Conservation (phyloP, 2,113 vertebrate genomes). For the Nothoprocta perdicaria region DNA sequence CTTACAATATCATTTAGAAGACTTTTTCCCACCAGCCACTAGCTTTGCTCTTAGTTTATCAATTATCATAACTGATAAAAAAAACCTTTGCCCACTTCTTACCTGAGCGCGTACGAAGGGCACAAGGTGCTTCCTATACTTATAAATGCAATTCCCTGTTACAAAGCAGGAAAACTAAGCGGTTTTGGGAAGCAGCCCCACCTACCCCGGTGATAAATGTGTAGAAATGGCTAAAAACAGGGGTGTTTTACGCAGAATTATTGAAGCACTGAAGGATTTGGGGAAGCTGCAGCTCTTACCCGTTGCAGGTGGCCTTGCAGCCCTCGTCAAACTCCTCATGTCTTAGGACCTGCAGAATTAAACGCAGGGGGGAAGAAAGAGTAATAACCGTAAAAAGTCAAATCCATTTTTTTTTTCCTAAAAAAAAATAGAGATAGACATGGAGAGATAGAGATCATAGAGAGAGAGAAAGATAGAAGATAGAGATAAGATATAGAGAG, state of each 20-base stretch:
- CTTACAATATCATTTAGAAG: not conserved
- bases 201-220: rapidly evolving
- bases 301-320: slow-evolving; percentile 94
- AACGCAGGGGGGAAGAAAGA: no score
- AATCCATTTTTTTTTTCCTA: not conserved
- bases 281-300: slow-evolving; percentile 74
- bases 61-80: rapidly evolving
- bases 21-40: rapidly evolving
- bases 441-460: no score
- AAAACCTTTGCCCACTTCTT: not conserved
- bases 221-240: rapidly evolving
- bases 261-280: rapidly evolving
- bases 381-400: not conserved
- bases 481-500: no score
- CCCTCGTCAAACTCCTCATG: slow-evolving; percentile 98
- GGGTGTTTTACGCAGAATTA: rapidly evolving
- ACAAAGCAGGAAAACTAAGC: not conserved
- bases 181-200: rapidly evolving
- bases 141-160: not conserved
- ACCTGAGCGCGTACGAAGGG: rapidly evolving
- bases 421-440: no score
- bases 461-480: no score
- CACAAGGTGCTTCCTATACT: not conserved
- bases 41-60: rapidly evolving
- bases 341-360: slow-evolving; percentile 81